Base-by-base conservation (phyloP, 2,888 invertebrate genomes). In the Eupithecia subfuscata region DNA sequence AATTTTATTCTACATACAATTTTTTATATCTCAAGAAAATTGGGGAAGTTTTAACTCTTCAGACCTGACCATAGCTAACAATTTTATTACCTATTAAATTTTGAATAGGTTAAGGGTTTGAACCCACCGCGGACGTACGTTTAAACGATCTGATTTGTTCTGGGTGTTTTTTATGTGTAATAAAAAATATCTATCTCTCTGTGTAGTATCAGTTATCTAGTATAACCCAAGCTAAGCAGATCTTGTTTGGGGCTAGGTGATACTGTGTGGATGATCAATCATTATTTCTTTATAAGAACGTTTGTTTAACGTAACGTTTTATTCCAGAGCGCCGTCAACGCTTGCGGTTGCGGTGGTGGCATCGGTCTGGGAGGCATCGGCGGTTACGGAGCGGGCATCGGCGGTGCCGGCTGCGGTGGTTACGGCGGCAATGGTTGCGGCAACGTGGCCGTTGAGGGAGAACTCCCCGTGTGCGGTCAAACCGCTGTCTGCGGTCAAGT, bases 401-500 rank as follows among this genome's bases (percentile, higher is more conserved):
- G 43, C 16, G 43, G 43, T 16, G 22, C 43, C 43, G 68, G 68
- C 43, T 45, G 45, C 70, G 18, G 65, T n/a, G 25, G 37, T n/a
- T 76, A 76, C 73, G 76, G 76, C 34, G 76, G 82, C n/a, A 75
- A 73, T 5, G 82, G 82, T 6, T 72, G 82, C 8, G 88, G 87
- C 60, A 86, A 82, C 70, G 74, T 84, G 14, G 82, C 79, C 0
- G 83, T 85, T 12, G 81, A 79, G 25, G 86, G 86, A 7, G 82
- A 83, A 73, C 75, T 86, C 52, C 83, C 82, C 7, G 87, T 86
- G 7, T 83, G 80, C 43, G 86, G 87, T 45, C 75, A 79, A 45
- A 82, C 89, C 6, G 78, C 77, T 7, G 75, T 84, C 12, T 77
- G 80, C 2, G 84, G 84, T 22, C 80, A 81, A 72, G 81, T 84